phyloP scores from a whole-genome alignment of 2,797 vertebrate species.

The Melanotaenia boesemani region DNA sequence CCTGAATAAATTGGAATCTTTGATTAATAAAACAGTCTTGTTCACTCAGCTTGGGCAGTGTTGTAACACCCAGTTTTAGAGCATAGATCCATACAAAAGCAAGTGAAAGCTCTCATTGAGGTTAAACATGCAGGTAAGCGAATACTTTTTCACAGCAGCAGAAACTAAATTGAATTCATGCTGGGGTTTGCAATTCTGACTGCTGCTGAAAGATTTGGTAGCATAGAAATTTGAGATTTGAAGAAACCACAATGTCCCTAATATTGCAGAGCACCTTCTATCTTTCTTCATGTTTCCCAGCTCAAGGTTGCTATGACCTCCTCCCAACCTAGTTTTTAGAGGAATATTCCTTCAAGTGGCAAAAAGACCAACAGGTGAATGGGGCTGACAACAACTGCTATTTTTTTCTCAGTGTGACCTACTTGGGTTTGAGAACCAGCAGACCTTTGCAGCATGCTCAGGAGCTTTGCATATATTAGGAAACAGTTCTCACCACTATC shows the following conservation, averaged over 20 bases:
- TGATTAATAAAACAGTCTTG: neutral
- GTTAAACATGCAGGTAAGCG: neutral
- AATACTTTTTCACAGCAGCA: conserved; percentile 4
- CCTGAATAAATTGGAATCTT: neutral
- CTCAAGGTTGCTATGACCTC: conserved; percentile 68
- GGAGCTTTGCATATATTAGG: conserved; percentile 31
- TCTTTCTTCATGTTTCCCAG: conserved; percentile 24
- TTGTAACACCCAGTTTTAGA: neutral
- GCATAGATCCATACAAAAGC: neutral
- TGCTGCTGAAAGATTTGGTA: conserved; percentile 18
- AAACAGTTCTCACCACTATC: conserved; percentile 24
- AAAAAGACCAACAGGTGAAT: conserved; percentile 64
- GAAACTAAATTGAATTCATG: conserved; percentile 1
- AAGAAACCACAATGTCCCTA: conserved; percentile 12
- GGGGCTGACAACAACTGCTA: conserved; percentile 70
- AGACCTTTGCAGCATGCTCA: conserved; percentile 50
- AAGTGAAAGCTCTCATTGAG: neutral
- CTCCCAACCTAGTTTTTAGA: conserved; percentile 60
- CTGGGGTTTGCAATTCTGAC: conserved; percentile 2
- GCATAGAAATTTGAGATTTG: conserved; percentile 23
- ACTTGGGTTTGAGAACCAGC: conserved; percentile 55
- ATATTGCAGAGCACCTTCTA: conserved; percentile 13
- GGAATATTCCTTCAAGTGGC: conserved; percentile 45
- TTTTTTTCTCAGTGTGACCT: conserved; percentile 70
- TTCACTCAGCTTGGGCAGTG: neutral